Percentiles rank a stretch among this genome's conserved stretches.
These are phyloP conservation scores for Morinoia aosen DNA, from an alignment of 2,888 invertebrate species.

Conservation along the genomic window DNA sequence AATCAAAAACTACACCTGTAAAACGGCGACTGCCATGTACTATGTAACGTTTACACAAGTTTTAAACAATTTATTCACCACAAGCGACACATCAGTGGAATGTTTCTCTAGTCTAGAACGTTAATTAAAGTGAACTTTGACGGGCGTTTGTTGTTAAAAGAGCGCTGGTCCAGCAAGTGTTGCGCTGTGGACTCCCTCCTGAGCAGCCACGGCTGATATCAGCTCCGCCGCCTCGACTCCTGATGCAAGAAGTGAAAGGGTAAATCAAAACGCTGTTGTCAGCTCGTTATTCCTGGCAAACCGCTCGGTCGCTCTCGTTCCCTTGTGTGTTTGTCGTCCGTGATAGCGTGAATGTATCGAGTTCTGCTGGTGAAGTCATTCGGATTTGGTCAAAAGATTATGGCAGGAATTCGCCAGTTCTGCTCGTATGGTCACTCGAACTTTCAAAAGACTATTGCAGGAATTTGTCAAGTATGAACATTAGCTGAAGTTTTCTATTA, in stretches of 20 bases:
- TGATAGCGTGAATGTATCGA: not conserved
- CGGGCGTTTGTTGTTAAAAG: not conserved
- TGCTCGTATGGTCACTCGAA: no score
- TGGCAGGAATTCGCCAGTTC: not conserved
- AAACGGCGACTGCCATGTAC: no score
- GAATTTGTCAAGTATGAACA: not conserved
- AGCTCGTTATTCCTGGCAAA: not conserved
- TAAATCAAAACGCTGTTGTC: not conserved
- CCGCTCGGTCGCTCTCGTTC: not conserved
- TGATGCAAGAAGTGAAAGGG: constrained; percentile 26
- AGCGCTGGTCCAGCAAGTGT: not conserved
- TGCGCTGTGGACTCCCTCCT: not conserved
- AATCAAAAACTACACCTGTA: no score
- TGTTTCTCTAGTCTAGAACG: no score
- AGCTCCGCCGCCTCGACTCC: not conserved
- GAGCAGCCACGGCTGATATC: not conserved
- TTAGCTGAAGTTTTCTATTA: not conserved
- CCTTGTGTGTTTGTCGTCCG: not conserved
- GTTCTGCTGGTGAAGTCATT: not conserved
- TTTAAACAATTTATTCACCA: no score
- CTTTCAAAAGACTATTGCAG: not conserved
- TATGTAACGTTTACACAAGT: no score
- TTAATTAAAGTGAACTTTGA: no score
- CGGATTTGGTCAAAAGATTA: not conserved
- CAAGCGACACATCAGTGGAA: no score